Evolutionary conservation across 30 jellyfish, hydroid and myxozoan species (phyloP).

Genomic region (Turritopsis rubra): DNA sequence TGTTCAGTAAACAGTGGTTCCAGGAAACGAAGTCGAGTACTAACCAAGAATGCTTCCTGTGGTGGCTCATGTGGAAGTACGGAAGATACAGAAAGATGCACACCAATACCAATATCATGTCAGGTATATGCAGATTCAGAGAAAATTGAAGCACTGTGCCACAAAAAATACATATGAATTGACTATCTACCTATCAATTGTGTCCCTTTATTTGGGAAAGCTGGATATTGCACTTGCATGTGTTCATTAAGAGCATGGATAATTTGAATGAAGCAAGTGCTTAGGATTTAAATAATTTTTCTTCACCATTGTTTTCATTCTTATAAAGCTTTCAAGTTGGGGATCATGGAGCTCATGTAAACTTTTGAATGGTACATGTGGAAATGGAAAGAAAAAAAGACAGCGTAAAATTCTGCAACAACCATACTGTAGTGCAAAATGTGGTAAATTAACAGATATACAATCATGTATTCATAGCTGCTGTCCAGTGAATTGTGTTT

Average conservation of each 20-base stretch:
- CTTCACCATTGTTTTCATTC: background rate
- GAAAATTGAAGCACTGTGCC: background rate
- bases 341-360: slow-evolving; percentile 62
- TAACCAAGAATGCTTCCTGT: slow-evolving; percentile 41
- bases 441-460: slow-evolving; percentile 41
- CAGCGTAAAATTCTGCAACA: slow-evolving; percentile 42
- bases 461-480: slow-evolving; percentile 71
- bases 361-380: slow-evolving; percentile 59
- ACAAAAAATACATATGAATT: no score
- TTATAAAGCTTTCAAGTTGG: slow-evolving; percentile 56
- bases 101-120: slow-evolving; percentile 57
- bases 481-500: slow-evolving; percentile 70
- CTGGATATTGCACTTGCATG: no score
- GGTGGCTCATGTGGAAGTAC: slow-evolving; percentile 52
- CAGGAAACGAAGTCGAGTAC: slow-evolving; percentile 33
- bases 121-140: slow-evolving; percentile 34
- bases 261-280: no score
- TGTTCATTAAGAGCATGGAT: no score
- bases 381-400: slow-evolving; percentile 61
- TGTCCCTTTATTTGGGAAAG: no score
- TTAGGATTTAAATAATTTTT: no score
- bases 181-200: no score
- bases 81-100: slow-evolving; percentile 43
- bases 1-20: slow-evolving; percentile 53
- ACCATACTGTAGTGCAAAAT: slow-evolving; percentile 59